Base-by-base conservation (phyloP, 2,113 vertebrate genomes). In the Butorides virescens region DNA sequence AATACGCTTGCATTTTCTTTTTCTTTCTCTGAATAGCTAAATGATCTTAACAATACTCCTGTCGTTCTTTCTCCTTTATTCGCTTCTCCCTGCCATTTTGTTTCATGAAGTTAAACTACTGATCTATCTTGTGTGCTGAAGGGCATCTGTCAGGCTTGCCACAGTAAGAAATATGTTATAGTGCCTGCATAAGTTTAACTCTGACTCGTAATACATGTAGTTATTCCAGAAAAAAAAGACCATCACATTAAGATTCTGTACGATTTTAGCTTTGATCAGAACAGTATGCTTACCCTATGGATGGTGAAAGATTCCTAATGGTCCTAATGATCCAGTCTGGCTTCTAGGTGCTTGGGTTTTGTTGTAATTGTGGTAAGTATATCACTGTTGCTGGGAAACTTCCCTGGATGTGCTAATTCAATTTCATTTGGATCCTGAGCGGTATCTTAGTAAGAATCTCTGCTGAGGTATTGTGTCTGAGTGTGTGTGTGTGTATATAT, bases 1-100 rank as follows among this genome's bases (percentile, higher is more conserved):
- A 94, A 92, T 63, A 90, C 5, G 61, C 90, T 89, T 94, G 56
- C 29, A 5, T 95, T 95, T 95, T 96, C 86, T 87, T 90, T 90
- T 84, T 90, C 72, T 96, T 86, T 96, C 93, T 94, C 77, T 91
- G 77, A 94, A 85, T 82, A 90, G 78, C 93, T 93, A 68, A 93
- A 80, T 42, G 39, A 67, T 94, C 39, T 66, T 92, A 85, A 96
- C 85, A 80, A 92, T 62, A 87, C 49, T 92, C 92, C 81, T 79
- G 74, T 79, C 88, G 62, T 79, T 95, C 56, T 82, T 86, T 87
- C 34, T 94, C 59, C 52, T 86, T 89, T 84, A 56, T 85, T 94
- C 6, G 4, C 46, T 72, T 90, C 74, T 83, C 75, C 15, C 67
- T 92, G 70, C 81, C 85, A 76, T 93, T 91, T 94, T 92, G 37